These are phyloP conservation scores for Tarsius wallacei DNA, from an alignment of 2,797 vertebrate species.

Conservation along the genomic window DNA sequence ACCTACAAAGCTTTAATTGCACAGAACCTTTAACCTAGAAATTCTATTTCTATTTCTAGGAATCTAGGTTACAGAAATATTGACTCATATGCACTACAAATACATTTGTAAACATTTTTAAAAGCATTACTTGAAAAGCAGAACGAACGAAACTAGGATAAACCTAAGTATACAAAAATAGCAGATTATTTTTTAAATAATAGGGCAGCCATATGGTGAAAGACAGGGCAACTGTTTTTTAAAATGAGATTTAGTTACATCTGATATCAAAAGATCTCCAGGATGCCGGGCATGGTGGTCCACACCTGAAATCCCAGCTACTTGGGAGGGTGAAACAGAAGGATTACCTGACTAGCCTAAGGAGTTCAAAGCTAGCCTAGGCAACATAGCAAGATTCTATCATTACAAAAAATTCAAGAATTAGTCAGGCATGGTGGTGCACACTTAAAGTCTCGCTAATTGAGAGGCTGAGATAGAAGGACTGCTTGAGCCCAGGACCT, in stretches of 20 bases:
- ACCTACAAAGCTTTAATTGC: constrained; percentile 35
- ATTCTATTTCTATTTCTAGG: constrained; percentile 33
- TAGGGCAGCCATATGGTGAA: background rate
- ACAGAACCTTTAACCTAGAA: constrained; percentile 26
- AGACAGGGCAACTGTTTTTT: no score
- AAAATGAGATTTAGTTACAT: background rate
- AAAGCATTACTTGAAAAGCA: constrained; percentile 42
- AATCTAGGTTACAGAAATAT: constrained; percentile 28
- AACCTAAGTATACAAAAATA: constrained; percentile 21
- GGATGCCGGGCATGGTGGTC: background rate
- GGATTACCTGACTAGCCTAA: no score
- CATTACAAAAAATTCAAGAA: no score
- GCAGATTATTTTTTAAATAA: constrained; percentile 45
- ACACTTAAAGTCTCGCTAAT: no score
- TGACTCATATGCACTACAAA: constrained; percentile 21
- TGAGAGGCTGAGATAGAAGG: no score
- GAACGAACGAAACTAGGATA: background rate
- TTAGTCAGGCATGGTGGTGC: no score
- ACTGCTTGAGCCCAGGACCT: no score
- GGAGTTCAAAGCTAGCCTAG: no score
- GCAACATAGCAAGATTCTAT: no score
- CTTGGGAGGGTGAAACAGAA: no score
- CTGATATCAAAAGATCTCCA: constrained; percentile 6
- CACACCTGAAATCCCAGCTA: no score
- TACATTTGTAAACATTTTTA: constrained; percentile 34